Evolutionary conservation across 2,797 vertebrate species (phyloP).

Genomic region (Muscicapa striata): DNA sequence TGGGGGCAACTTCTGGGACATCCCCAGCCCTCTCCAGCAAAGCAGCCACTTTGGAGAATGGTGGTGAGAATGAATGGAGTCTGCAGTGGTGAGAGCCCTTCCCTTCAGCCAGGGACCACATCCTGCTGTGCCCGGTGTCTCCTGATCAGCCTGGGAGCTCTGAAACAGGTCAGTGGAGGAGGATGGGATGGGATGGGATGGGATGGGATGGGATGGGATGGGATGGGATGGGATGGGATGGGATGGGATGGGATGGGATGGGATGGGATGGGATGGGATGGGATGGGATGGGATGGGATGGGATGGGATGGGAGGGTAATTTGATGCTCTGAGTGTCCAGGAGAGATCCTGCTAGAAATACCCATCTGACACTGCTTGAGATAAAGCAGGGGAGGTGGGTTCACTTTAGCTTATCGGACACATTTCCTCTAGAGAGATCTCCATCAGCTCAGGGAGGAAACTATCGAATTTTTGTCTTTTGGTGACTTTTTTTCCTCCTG

Average conservation of each 20-base stretch:
- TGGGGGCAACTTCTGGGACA: neutral
- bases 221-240: no score
- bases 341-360: conserved; percentile 46
- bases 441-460: conserved; percentile 43
- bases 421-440: conserved; percentile 65
- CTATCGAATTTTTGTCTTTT: conserved; percentile 24
- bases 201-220: no score
- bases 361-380: conserved; percentile 59
- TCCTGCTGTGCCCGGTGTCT: rapidly evolving
- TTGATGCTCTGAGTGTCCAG: conserved; percentile 41
- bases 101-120: rapidly evolving
- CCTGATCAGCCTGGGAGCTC: neutral
- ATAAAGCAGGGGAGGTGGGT: conserved; percentile 39
- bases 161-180: neutral
- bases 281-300: no score
- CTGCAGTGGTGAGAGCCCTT: rapidly evolving
- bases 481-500: neutral
- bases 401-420: conserved; percentile 54
- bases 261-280: no score
- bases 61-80: neutral
- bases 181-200: neutral
- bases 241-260: no score
- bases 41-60: neutral
- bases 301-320: conserved; percentile 18
- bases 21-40: rapidly evolving